Evolutionary conservation across 2,888 invertebrate species (phyloP).

Genomic region (Dermolepida albohirtum): DNA sequence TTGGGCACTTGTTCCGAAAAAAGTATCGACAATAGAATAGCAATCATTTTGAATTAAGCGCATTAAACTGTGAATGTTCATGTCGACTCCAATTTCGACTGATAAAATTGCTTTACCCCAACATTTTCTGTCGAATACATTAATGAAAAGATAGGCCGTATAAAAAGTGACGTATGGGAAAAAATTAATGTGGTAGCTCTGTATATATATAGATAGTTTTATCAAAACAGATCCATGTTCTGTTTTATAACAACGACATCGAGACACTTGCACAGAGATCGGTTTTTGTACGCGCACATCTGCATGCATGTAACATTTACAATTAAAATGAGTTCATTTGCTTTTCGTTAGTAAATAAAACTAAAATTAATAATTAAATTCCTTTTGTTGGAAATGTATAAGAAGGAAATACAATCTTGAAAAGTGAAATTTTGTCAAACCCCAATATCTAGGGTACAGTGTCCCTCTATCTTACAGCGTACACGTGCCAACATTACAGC

Average conservation of each 20-base stretch:
- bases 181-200: constrained; percentile 1
- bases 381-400: constrained; percentile 5
- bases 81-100: no score
- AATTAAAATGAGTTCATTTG: no score
- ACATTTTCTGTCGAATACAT: background rate
- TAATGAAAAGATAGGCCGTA: background rate
- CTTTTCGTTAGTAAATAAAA: background rate
- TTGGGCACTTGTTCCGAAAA: no score
- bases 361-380: constrained; percentile 10
- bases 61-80: no score
- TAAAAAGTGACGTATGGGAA: constrained; percentile 1
- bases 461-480: constrained; percentile 18
- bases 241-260: constrained; percentile 1
- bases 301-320: background rate
- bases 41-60: no score
- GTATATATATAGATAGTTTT: background rate
- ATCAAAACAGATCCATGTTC: constrained; percentile 1
- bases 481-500: constrained; percentile 36
- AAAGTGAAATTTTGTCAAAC: constrained; percentile 38
- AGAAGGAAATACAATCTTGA: constrained; percentile 23
- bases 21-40: no score
- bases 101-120: no score
- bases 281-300: background rate
- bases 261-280: no score
- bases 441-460: constrained; percentile 32